phyloP scores from a whole-genome alignment of 2,113 vertebrate genomes.

The Empidonax traillii region DNA sequence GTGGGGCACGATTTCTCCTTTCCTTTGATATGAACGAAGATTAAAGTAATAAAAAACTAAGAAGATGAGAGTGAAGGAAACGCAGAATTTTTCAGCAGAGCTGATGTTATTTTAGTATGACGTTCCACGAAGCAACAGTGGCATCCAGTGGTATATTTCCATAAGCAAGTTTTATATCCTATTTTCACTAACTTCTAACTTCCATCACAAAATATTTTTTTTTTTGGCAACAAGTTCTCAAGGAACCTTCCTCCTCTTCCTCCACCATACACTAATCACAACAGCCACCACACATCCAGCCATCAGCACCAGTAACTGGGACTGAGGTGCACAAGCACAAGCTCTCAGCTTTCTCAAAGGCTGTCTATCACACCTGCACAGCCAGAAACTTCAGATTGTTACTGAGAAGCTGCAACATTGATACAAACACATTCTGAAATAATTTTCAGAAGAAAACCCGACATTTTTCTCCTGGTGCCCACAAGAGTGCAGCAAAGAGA shows the following conservation, averaged over 20 bases:
- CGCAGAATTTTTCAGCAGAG: not conserved
- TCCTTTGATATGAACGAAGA: conserved; percentile 40
- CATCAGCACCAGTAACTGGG: not conserved
- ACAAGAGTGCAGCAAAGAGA: conserved; percentile 31
- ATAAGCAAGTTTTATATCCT: not conserved
- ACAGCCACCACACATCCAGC: not conserved
- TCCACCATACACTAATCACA: not conserved
- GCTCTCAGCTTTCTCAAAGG: not conserved
- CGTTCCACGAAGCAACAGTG: conserved; percentile 68
- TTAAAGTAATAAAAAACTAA: conserved; percentile 51
- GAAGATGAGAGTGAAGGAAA: conserved; percentile 21
- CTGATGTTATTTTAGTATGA: not conserved
- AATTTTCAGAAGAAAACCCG: not conserved
- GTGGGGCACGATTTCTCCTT: conserved; percentile 7
- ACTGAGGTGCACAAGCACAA: not conserved
- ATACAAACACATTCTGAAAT: not conserved
- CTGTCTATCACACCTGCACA: not conserved
- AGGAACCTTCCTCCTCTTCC: not conserved
- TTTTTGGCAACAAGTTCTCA: not conserved
- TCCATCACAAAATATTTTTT: not conserved
- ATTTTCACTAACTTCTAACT: not conserved
- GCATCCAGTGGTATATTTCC: conserved; percentile 69
- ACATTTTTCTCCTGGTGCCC: not conserved
- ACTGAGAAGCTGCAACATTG: not conserved
- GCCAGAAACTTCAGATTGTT: not conserved